These are phyloP conservation scores for Platynereis dumerilii DNA, from an alignment of 2,888 invertebrate genomes.

Conservation along the genomic window DNA sequence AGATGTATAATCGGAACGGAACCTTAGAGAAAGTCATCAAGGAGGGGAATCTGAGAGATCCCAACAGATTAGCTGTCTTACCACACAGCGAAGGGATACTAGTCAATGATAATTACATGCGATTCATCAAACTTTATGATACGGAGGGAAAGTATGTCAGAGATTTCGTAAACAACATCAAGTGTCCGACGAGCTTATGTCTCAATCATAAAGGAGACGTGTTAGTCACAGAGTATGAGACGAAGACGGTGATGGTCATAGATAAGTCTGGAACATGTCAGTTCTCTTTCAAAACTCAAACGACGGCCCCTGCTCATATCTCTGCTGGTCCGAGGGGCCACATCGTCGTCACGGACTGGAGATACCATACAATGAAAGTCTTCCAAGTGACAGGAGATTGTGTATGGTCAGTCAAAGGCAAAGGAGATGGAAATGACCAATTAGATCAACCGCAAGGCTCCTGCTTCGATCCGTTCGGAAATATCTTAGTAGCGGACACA, in stretches of 20 bases:
- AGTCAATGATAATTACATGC: constrained; percentile 24
- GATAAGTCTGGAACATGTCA: neutral
- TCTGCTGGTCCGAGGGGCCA: constrained; percentile 14
- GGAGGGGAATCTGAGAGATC: constrained; percentile 22
- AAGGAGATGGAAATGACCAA: constrained; percentile 8
- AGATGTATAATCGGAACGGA: constrained; percentile 28
- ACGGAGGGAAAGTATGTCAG: constrained; percentile 15
- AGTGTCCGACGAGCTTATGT: constrained; percentile 27
- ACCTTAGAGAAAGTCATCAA: constrained; percentile 22
- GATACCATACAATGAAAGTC: constrained; percentile 11
- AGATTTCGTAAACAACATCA: constrained; percentile 21
- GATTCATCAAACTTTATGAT: constrained; percentile 19
- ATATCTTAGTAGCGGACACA: constrained; percentile 18
- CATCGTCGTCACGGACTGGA: constrained; percentile 29
- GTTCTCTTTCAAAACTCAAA: constrained; percentile 15
- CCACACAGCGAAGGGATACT: constrained; percentile 17
- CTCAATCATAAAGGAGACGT: constrained; percentile 22
- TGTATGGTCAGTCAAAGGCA: constrained; percentile 5
- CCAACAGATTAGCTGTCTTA: constrained; percentile 24
- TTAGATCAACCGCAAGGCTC: constrained; percentile 19
- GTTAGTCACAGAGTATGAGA: constrained; percentile 28
- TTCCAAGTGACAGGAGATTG: constrained; percentile 23
- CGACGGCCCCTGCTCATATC: constrained; percentile 30
- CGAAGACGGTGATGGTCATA: constrained; percentile 19
- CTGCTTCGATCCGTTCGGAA: constrained; percentile 14